phyloP scores from a whole-genome alignment of 2,888 invertebrate genomes.

The Melikaiella ostensackeni region DNA sequence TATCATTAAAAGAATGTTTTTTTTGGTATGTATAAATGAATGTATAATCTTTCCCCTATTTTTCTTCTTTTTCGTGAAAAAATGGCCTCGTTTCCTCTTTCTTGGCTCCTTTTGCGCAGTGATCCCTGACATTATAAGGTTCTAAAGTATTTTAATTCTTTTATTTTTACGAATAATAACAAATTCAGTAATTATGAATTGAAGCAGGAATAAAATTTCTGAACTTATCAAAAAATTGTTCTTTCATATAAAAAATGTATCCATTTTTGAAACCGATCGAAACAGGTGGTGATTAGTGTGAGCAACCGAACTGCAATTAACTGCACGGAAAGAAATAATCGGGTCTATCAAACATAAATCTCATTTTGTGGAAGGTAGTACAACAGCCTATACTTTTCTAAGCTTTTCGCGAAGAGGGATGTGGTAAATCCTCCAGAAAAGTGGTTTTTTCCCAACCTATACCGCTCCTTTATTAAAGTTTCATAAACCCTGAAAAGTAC shows the following conservation, averaged over 20 bases:
- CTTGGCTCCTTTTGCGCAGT: too few species aligned
- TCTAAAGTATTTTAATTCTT: too few species aligned
- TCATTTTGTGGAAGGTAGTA: conserved; percentile 16
- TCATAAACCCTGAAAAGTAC: conserved; percentile 7
- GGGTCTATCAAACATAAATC: conserved; percentile 28
- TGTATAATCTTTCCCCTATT: too few species aligned
- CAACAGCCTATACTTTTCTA: conserved; percentile 20
- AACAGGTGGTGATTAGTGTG: not conserved
- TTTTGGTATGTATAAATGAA: too few species aligned
- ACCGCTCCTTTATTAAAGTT: conserved; percentile 6
- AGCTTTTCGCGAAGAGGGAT: not conserved
- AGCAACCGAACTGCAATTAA: conserved; percentile 19
- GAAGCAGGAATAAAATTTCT: too few species aligned
- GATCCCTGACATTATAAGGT: too few species aligned
- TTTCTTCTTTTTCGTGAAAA: too few species aligned
- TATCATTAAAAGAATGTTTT: too few species aligned
- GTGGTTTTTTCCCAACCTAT: not conserved
- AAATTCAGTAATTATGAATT: too few species aligned
- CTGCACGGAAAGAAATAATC: conserved; percentile 30
- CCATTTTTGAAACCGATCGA: not conserved
- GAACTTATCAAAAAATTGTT: not conserved
- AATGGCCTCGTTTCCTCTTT: too few species aligned
- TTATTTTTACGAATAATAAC: too few species aligned
- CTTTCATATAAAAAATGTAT: not conserved
- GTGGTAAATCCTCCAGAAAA: conserved; percentile 1